A percentile compares a stretch with the other conserved stretches of the same genome.
Conservation (phyloP, 2,888 invertebrate genomes). For the Polyommatus iphigenia region DNA sequence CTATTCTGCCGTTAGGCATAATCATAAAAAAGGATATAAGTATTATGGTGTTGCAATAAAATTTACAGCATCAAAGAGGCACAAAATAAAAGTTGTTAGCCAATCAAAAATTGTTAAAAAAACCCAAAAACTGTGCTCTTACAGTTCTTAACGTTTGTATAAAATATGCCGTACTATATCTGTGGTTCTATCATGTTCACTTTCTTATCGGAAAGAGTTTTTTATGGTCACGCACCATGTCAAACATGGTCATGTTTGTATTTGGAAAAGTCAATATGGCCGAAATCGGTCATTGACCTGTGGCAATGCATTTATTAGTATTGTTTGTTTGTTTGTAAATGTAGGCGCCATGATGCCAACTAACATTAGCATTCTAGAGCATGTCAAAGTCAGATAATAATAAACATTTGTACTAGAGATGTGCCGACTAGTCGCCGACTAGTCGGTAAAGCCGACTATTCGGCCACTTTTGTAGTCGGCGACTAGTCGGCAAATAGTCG, state of each 20-base stretch:
- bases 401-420: too few species aligned
- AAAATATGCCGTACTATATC: not conserved
- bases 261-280: constrained; percentile 4
- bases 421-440: too few species aligned
- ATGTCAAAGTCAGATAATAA: constrained; percentile 32
- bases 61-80: not conserved
- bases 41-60: too few species aligned
- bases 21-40: too few species aligned
- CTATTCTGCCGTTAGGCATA: too few species aligned
- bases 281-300: constrained; percentile 14
- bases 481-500: too few species aligned
- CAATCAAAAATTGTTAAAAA: not conserved
- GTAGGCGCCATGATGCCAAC: constrained; percentile 42
- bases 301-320: not conserved
- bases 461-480: too few species aligned
- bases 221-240: not conserved
- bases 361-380: constrained; percentile 48
- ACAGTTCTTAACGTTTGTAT: too few species aligned
- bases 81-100: not conserved
- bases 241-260: constrained; percentile 1
- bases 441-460: too few species aligned
- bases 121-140: too few species aligned
- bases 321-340: not conserved
- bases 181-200: not conserved
- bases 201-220: not conserved